Evolutionary conservation across 64 coral and sea anemone species (phyloP), one percentile per base, ranked within the genome.

Genomic region (Montipora cactus): DNA sequence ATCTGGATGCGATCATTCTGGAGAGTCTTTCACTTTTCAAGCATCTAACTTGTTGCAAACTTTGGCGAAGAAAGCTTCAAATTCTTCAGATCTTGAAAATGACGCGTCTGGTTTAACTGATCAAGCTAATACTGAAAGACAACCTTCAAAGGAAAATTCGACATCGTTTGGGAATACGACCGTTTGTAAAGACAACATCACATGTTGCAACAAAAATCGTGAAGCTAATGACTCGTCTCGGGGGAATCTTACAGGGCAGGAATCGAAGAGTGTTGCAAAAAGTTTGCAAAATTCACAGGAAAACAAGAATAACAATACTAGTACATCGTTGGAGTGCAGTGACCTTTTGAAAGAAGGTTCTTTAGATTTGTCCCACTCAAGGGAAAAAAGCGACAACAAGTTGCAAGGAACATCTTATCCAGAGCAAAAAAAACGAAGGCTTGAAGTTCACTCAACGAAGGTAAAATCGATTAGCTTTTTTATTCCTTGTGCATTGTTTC

Each of bases 41-140:
- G 82, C 82, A n/a, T 70, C 82, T 37, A 71, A 12, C 71, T 46
- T 50, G 82, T 71, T 86, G 47, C 64, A 86, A 44, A 69, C 82
- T 12, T 18, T 86, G 5, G 82, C 82, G 22, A 1, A 48, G 47
- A 16, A 86, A 64, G 16, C 47, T 22, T 8, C 4, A 50, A 86
- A 71, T 48, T 1, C 47, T 78, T 1, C 76, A 18, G 21, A 7
- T 46, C 58, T 4, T 44, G 11, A 7, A 15, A 66, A 62, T 82
- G 2, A 2, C 15, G 80, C 13, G 23, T 45, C 58, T 44, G 22
- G 5, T 50, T 68, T 14, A 72, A 19, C 49, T 21, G 45, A 14
- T 5, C 44, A 71, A 44, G 37, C 51, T 21, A 23, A 9, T 19
- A 49, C n/a, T 71, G 46, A 86, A 19, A 16, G 66, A n/a, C 82